Evolutionary conservation across 1,140 invertebrate genomes (phyloP).

Genomic region (Neomicropteryx cornuta): DNA sequence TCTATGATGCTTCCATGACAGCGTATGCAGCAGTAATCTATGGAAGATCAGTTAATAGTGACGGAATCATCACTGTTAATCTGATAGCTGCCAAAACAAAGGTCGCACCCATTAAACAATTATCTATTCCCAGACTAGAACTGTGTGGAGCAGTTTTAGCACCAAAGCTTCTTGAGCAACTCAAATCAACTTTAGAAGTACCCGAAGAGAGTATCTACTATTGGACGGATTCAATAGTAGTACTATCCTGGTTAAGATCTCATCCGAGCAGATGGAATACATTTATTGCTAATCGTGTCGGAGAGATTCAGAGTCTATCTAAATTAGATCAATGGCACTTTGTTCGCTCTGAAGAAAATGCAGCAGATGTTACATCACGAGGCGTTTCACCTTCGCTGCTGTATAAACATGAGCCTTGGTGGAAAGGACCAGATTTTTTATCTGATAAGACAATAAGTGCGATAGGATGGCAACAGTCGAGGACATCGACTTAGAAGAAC

Average conservation of each 20-base stretch:
- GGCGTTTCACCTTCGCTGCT: conserved; percentile 17
- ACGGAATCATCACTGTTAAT: conserved; percentile 3
- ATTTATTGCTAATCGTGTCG: conserved; percentile 28
- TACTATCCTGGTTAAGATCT: conserved; percentile 22
- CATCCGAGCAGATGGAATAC: conserved; percentile 18
- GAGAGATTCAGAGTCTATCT: conserved; percentile 20
- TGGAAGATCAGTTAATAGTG: conserved; percentile 4
- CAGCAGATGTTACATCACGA: conserved; percentile 29
- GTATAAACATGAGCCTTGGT: conserved; percentile 14
- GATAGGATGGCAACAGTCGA: too few species aligned
- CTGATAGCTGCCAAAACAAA: conserved; percentile 19
- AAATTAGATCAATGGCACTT: conserved; percentile 22
- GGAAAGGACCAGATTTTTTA: conserved; percentile 12
- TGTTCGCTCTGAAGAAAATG: conserved; percentile 24
- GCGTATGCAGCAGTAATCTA: conserved; percentile 20
- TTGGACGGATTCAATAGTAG: conserved; percentile 30
- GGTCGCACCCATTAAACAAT: conserved; percentile 19
- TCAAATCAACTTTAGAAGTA: conserved; percentile 13
- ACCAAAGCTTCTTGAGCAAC: conserved; percentile 10
- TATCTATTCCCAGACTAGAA: conserved; percentile 20
- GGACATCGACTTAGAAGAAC: too few species aligned
- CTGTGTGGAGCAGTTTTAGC: conserved; percentile 21
- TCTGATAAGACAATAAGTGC: too few species aligned
- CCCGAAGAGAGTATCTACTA: conserved; percentile 14
- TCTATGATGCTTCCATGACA: conserved; percentile 5